These are phyloP conservation scores for Acanthococcus lagerstroemiae DNA, from an alignment of 2,888 invertebrate species.

Conservation along the genomic window DNA sequence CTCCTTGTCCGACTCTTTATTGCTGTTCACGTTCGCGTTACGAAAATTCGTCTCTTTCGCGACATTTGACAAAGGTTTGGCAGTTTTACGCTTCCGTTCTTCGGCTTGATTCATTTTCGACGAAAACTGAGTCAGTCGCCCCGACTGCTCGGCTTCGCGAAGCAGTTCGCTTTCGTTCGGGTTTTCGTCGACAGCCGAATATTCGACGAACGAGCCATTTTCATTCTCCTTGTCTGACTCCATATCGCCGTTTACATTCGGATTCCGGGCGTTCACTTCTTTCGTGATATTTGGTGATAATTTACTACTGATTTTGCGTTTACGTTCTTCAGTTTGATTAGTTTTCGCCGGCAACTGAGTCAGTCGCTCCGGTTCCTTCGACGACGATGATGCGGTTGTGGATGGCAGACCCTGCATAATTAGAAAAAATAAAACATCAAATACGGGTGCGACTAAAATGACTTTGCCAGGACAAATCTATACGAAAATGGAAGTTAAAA, in stretches of 20 bases:
- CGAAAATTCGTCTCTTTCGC: neutral
- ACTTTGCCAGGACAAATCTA: too few species aligned
- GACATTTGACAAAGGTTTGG: too few species aligned
- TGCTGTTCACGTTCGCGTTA: neutral
- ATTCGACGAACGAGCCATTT: neutral
- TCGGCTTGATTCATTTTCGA: too few species aligned
- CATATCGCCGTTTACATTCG: neutral
- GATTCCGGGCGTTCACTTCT: neutral
- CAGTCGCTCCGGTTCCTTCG: too few species aligned
- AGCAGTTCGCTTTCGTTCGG: conserved; percentile 9
- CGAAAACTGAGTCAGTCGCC: too few species aligned
- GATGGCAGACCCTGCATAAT: neutral
- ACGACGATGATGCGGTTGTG: neutral
- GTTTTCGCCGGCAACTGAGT: neutral
- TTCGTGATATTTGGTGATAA: neutral
- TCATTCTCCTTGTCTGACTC: neutral
- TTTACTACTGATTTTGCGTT: neutral
- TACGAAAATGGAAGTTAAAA: too few species aligned
- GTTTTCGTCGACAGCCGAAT: neutral
- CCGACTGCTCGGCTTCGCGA: neutral
- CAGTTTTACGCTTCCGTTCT: too few species aligned
- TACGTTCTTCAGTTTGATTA: neutral
- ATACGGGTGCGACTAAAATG: too few species aligned
- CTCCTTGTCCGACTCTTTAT: conserved; percentile 2
- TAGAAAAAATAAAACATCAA: too few species aligned